Evolutionary conservation across 2,797 vertebrate species (phyloP).

Genomic region (Danio choprae): DNA sequence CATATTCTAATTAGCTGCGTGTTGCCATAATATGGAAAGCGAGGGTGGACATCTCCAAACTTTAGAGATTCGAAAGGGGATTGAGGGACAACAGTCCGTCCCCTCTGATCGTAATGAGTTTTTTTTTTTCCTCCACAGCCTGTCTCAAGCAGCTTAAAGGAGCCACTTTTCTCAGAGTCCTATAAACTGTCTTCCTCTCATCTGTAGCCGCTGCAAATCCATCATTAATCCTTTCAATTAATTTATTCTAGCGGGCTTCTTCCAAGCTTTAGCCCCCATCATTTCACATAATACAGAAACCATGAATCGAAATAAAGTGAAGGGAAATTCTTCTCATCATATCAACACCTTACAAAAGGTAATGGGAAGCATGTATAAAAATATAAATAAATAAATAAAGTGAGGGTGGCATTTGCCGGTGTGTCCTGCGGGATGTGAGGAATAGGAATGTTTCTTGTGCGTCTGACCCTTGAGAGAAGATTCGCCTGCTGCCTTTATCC

Average conservation of each 20-base stretch:
- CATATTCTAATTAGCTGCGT: constrained; percentile 88
- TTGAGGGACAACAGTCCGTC: constrained; percentile 25
- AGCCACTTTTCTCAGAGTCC: constrained; percentile 60
- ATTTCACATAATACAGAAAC: constrained; percentile 60
- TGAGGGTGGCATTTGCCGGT: constrained; percentile 15
- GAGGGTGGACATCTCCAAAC: constrained; percentile 64
- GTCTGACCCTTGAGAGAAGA: constrained; percentile 44
- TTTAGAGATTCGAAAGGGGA: constrained; percentile 44
- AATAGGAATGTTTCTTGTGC: constrained; percentile 22
- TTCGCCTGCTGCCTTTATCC: constrained; percentile 50
- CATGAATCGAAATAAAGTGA: constrained; percentile 15
- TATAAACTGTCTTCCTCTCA: constrained; percentile 63
- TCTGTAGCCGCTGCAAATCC: constrained; percentile 62
- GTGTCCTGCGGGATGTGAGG: constrained; percentile 9
- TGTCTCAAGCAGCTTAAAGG: constrained; percentile 59
- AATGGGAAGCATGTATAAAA: background rate
- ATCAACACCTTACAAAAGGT: constrained; percentile 10
- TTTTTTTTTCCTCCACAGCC: constrained; percentile 40
- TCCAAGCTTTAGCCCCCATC: constrained; percentile 57
- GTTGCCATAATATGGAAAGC: constrained; percentile 85
- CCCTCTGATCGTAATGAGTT: constrained; percentile 41
- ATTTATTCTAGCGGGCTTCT: constrained; percentile 65
- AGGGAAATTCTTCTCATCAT: constrained; percentile 18
- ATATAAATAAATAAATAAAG: constrained; percentile 3
- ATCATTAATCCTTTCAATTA: constrained; percentile 70